Base-by-base conservation (phyloP, 2,888 invertebrate genomes). In the Oscheius myriophilus region DNA sequence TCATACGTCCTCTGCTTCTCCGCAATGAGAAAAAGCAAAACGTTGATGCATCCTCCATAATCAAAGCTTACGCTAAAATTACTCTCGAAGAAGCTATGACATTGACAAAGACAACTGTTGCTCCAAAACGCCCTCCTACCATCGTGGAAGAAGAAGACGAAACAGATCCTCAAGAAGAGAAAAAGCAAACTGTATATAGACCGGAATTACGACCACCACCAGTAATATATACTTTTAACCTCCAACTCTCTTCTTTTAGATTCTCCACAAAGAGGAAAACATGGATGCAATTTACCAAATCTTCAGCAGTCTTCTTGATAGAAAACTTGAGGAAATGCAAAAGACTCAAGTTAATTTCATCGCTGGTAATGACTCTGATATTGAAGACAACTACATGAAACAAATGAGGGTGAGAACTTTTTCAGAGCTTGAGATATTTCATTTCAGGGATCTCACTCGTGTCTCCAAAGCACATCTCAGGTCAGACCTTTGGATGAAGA, bases 21-120 rank as follows among this genome's bases (percentile, higher is more conserved):
- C 49, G 72, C 42, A 73, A 81, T 58, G 70, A 75, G 39, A 77
- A 69, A 21, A 66, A 73, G 43, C 73, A 75, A 46, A 69, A 72
- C 43, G 84, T 82, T 55, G 84, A 84, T 52, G 84, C 84, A 4
- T 72, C 82, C 3, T 72, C 78, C n/a, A 84, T 84, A 42, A 72
- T 82, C 21, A 51, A 80, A 43, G 80, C 79, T 0, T 82, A 80
- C 69, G 76, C 76, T 26, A 82, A 82, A 63, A 78, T 82, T 55
- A 79, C 80, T 0, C 59, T 81, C 23, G 73, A 75, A 42, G 82
- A 82, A 43, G 73, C 73, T 1, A 72, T 73, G n/a, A 70, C 67
- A 21, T n/a, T 76, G 49, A 63, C 70, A 2, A 52, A 52, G 6
- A 52, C 12, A 16, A 26, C 25, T 39, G 26, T 33, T n/a, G 11